Conservation (phyloP, 2,888 invertebrate species). For the Napeogenes inachia region DNA sequence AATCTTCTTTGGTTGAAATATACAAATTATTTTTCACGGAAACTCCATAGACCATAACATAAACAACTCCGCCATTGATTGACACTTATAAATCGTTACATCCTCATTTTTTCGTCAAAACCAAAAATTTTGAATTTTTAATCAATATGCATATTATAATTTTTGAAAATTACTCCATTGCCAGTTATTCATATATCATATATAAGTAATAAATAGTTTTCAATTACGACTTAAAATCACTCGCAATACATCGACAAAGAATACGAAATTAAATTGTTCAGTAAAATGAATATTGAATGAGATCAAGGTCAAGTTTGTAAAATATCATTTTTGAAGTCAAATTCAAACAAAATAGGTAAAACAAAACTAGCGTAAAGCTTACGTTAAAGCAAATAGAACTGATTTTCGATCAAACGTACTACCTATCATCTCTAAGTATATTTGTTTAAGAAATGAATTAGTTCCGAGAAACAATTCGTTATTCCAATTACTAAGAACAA, state of each 20-base stretch:
- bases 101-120: conserved; percentile 4
- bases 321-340: not conserved
- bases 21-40: conserved; percentile 26
- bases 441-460: conserved; percentile 43
- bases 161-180: too few relatives aligned
- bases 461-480: conserved; percentile 49
- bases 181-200: too few relatives aligned
- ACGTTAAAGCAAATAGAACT: not conserved
- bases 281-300: not conserved
- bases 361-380: not conserved
- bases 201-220: too few relatives aligned
- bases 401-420: not conserved
- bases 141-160: too few relatives aligned
- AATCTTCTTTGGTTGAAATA: conserved; percentile 9
- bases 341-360: not conserved
- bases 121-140: too few relatives aligned
- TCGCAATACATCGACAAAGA: not conserved
- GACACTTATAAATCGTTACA: conserved; percentile 21
- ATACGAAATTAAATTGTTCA: not conserved
- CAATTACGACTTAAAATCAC: too few relatives aligned
- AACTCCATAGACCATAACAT: conserved; percentile 23
- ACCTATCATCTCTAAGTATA: not conserved
- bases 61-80: conserved; percentile 25
- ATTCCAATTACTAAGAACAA: conserved; percentile 48
- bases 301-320: not conserved